Conservation (phyloP, 2,888 invertebrate species). For the Aspidiotus destructor region DNA sequence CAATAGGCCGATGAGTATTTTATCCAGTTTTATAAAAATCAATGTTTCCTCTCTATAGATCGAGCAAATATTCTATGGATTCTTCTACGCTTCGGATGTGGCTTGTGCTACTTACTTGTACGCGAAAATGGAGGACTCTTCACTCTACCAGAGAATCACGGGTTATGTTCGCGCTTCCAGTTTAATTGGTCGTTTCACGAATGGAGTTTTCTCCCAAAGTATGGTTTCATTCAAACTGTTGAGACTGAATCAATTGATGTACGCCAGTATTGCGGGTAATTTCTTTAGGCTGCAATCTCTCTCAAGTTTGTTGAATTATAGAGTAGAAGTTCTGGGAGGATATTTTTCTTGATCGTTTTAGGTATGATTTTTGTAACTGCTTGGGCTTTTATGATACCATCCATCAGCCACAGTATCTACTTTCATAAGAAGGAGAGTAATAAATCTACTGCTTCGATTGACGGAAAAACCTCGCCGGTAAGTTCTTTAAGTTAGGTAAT, state of each 20-base stretch:
- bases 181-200: conserved; percentile 67
- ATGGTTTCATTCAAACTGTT: conserved; percentile 43
- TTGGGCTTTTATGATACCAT: conserved; percentile 60
- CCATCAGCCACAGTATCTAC: conserved; percentile 42
- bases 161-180: conserved; percentile 76
- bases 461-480: no score
- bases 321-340: neutral
- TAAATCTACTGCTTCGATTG: no score
- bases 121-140: conserved; percentile 57
- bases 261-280: conserved; percentile 7
- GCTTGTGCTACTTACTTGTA: conserved; percentile 92
- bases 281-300: conserved; percentile 21
- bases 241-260: neutral
- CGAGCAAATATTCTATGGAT: conserved; percentile 67
- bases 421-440: conserved; percentile 39
- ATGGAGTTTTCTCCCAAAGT: conserved; percentile 60
- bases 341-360: conserved; percentile 39
- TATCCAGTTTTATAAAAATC: no score
- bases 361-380: conserved; percentile 61
- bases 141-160: conserved; percentile 69
- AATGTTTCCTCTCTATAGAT: conserved; percentile 39
- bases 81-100: conserved; percentile 79
- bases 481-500: no score
- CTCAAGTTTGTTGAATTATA: conserved; percentile 3
- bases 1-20: no score